phyloP scores from a whole-genome alignment of 2,113 vertebrate species.

The Verasper variegatus region DNA sequence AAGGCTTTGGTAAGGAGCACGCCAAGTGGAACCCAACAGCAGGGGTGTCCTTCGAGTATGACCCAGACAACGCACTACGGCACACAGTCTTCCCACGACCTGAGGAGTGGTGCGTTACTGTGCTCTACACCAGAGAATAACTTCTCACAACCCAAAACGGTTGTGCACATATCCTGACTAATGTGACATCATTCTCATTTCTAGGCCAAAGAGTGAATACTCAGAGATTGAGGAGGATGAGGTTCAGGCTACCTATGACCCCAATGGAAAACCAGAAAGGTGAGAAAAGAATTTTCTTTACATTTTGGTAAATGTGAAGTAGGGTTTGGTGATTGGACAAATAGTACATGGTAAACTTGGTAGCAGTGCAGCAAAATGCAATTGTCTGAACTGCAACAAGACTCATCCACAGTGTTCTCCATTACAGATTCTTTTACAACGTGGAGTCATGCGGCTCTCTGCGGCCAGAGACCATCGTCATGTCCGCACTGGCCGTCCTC shows the following conservation, averaged over 20 bases:
- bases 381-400: not conserved
- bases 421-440: constrained; percentile 93
- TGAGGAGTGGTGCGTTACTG: constrained; percentile 89
- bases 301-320: not conserved
- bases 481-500: constrained; percentile 91
- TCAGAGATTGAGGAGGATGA: constrained; percentile 97
- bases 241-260: constrained; percentile 93
- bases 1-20: constrained; percentile 98
- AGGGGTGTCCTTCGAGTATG: constrained; percentile 95
- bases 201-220: constrained; percentile 98
- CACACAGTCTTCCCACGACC: constrained; percentile 97
- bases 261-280: constrained; percentile 97
- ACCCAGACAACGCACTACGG: constrained; percentile 94
- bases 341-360: too few relatives aligned
- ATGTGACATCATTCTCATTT: not conserved
- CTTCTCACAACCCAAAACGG: too few relatives aligned
- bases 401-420: not conserved
- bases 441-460: constrained; percentile 97
- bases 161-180: not conserved
- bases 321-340: too few relatives aligned
- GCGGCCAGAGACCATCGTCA: constrained; percentile 95
- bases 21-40: constrained; percentile 99
- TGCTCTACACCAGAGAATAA: not conserved
- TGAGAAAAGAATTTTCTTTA: constrained; percentile 57
- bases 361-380: too few relatives aligned